These are phyloP conservation scores for Nicator chloris DNA, from an alignment of 2,113 vertebrate genomes.

Conservation along the genomic window DNA sequence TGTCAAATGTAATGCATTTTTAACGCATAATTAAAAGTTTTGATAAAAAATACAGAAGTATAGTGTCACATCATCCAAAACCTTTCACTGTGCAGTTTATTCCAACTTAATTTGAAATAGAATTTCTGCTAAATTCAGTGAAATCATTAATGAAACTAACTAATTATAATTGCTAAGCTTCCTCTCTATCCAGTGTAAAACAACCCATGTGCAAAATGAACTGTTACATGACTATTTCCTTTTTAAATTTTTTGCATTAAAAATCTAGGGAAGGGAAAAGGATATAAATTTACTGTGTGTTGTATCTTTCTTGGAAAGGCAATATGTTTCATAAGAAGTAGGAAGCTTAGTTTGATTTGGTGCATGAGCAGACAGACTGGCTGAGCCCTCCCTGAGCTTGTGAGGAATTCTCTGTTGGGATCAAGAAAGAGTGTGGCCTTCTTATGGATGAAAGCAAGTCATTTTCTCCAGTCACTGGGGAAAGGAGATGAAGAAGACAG, in stretches of 20 bases:
- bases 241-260: slow-evolving; percentile 9
- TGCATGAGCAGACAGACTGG: background rate
- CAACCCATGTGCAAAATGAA: background rate
- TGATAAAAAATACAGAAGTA: slow-evolving; percentile 55
- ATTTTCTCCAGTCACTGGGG: background rate
- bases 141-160: background rate
- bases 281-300: background rate
- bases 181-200: background rate
- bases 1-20: slow-evolving; percentile 58
- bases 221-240: background rate
- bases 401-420: background rate
- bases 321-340: background rate
- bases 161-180: slow-evolving; percentile 10
- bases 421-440: background rate
- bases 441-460: background rate
- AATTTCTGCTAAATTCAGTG: background rate
- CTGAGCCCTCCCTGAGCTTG: background rate
- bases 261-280: background rate
- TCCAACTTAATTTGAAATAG: slow-evolving; percentile 8
- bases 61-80: slow-evolving; percentile 7
- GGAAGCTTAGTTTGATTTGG: background rate
- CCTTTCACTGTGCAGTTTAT: background rate
- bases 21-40: slow-evolving; percentile 55
- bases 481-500: background rate
- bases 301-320: background rate